Evolutionary conservation across 2,797 vertebrate species (phyloP), one percentile per base, ranked within the genome.

Genomic region (Lacerta viridis): DNA sequence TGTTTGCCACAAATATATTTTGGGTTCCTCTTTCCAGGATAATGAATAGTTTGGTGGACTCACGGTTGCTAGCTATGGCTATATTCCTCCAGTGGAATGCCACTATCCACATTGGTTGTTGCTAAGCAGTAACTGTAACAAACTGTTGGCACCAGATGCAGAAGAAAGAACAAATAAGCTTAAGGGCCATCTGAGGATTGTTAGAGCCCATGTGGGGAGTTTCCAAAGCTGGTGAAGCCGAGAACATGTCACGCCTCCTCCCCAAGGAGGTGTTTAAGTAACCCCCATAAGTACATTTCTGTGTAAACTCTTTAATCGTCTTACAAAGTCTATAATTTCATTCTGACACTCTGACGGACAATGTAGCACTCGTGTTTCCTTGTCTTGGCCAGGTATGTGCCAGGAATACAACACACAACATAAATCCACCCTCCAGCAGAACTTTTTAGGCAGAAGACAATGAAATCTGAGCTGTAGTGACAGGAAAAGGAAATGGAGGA

Each of bases 121-220:
- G 74, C 66, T 72, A 80, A 72, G 61, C 25, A 29, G 69, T 81
- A 84, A 68, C 69, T 89, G 50, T 50, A 77, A 74, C 75, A 68
- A 82, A 46, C 39, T 29, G 3, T 0, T 29, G 36, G 50, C 46
- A 72, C 46, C 82, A 74, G 29, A 61, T 39, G 64, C 0, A 0
- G 64, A 77, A n/a, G 41, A 87, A 86, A 61, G 84, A 86, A 66
- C 50, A 68, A 39, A 6, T 27, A 20, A 61, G 68, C 74, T 69
- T 27, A 77, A 84, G 25, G 27, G 72, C 17, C 33, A 39, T 25
- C 8, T 36, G 0, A 41, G 55, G 85, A 59, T 82, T 39, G 23
- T 27, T 46, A 83, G n/a, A 20, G 39, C 46, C 43, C 74, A 43
- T 77, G 23, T 72, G 15, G 23, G 50, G 33, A 84, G 6, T 77